A percentile compares a stretch with the other conserved stretches of the same genome.
Evolutionary conservation across 2,113 vertebrate species (phyloP).

Genomic region (Pelmatolapia mariae): DNA sequence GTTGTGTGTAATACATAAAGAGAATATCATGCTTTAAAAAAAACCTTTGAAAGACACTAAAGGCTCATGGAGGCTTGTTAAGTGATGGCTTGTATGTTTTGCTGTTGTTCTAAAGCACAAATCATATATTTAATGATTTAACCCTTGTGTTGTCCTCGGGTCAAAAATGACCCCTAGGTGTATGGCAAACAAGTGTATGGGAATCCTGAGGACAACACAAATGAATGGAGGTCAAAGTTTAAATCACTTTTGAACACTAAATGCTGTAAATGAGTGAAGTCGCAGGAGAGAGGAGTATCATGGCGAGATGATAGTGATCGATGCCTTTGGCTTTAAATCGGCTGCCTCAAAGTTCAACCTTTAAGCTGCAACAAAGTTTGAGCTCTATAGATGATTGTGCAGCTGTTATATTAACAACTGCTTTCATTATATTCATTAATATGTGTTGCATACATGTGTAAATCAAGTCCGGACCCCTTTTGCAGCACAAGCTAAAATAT

Average conservation of each 20-base stretch:
- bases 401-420: not conserved
- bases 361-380: not conserved
- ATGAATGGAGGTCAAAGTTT: not conserved
- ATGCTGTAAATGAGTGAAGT: not conserved
- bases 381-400: not conserved
- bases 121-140: not conserved
- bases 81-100: not conserved
- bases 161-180: not conserved
- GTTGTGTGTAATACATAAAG: not conserved
- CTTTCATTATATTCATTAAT: not conserved
- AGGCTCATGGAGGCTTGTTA: not conserved
- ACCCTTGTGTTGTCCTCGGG: not conserved
- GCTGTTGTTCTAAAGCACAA: not conserved
- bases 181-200: not conserved
- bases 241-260: not conserved
- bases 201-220: not conserved
- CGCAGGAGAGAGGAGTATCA: not conserved
- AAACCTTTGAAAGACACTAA: not conserved
- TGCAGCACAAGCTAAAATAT: not conserved
- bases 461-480: not conserved
- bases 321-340: not conserved
- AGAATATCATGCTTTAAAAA: not conserved
- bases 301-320: not conserved
- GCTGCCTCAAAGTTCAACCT: not conserved
- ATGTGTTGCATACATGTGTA: not conserved